Conservation (phyloP, 2,113 vertebrate species). For the Datnioides undecimradiatus region DNA sequence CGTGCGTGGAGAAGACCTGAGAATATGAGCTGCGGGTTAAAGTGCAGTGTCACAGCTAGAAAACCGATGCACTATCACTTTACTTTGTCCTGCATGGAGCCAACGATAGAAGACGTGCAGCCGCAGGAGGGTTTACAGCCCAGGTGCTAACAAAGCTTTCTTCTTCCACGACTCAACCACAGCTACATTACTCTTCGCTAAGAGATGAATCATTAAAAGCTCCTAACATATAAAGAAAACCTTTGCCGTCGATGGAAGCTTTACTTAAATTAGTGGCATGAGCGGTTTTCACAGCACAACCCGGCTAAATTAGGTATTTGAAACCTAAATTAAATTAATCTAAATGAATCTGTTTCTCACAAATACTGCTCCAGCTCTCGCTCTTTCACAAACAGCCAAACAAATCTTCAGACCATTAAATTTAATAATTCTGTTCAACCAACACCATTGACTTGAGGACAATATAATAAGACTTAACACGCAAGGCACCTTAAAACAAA, state of each 20-base stretch:
- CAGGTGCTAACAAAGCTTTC: not conserved
- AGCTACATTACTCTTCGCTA: not conserved
- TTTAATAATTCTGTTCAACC: not conserved
- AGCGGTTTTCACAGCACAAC: not conserved
- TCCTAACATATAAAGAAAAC: not conserved
- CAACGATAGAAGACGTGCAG: not conserved
- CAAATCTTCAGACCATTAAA: not conserved
- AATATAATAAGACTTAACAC: not conserved
- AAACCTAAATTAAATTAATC: not conserved
- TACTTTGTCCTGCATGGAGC: constrained; percentile 25
- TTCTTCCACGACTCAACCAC: not conserved
- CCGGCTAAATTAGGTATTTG: not conserved
- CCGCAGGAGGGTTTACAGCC: not conserved
- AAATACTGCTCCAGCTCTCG: not conserved
- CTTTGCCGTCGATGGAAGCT: not conserved
- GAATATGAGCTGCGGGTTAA: constrained; percentile 27
- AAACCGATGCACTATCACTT: not conserved
- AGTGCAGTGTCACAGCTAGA: constrained; percentile 48
- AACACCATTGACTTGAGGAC: not conserved
- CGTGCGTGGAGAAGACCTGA: not conserved
- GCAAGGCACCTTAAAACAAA: not conserved
- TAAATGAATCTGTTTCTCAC: not conserved
- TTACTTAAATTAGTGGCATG: not conserved
- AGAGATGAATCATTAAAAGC: not conserved
- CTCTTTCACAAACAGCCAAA: not conserved